Evolutionary conservation across 2,888 invertebrate genomes (phyloP), one percentile per base, ranked within the genome.

Genomic region (Entomobrya multifasciata): DNA sequence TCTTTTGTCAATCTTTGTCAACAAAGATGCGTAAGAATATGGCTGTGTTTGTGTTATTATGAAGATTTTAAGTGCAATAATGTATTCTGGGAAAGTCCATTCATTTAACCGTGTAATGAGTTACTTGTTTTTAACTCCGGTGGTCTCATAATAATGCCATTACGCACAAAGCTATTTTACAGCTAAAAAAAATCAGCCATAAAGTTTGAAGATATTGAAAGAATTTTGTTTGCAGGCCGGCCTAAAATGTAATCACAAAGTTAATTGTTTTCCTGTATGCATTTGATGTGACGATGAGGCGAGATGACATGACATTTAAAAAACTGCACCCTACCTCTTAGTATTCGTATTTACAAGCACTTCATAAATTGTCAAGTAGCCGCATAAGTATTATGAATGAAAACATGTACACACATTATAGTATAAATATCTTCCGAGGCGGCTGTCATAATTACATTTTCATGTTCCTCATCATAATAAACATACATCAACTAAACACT

Each of bases 111-210:
- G 36, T 41, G 36, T 67, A 67, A 67, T 65, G 41, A 41, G 41
- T 67, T 67, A 17, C 11, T 67, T 57, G 52, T 52, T 17, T 52
- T 57, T 8, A 57, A 27, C 30, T 65, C 15, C 30, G 3, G 15
- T 1, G 36, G 65, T 22, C 20, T 52, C 30, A 17, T 11, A 22
- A 13, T 20, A 72, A 72, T 52, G 27, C 41, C 27, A 72, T 6
- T 6, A n/a, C 27, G n/a, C 20, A 25, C 10, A 8, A 65, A 13
- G 72, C 25, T 1, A 49, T 47, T 67, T 67, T 30, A 49, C 65
- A 65, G 55, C 49, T 79, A 79, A 67, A 67, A 79, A 79, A 79
- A n/a, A n/a, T 67, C 36, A 55, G 52, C 52, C 36, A 55, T 79
- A 79, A 79, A 79, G 36, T 52, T 49, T 52, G 52, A 49, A 72